Conservation (phyloP, 2,113 vertebrate species). For the Rhizomys pruinosus region DNA sequence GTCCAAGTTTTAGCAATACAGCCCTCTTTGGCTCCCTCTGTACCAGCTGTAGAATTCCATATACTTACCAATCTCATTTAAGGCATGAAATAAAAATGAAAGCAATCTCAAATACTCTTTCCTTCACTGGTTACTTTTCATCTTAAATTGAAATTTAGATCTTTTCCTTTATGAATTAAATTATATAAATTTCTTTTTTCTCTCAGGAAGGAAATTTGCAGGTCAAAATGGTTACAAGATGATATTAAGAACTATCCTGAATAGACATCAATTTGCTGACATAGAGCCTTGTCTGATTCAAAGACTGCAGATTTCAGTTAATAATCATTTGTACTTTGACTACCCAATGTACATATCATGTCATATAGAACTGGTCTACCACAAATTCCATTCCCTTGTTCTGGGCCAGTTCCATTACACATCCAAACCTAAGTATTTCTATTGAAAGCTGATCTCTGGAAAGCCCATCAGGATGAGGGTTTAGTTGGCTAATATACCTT, state of each 20-base stretch:
- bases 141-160: constrained; percentile 26
- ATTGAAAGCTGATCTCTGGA: neutral
- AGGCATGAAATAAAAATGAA: constrained; percentile 32
- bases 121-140: constrained; percentile 20
- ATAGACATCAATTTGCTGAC: constrained; percentile 25
- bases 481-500: constrained; percentile 23
- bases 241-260: constrained; percentile 51
- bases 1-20: neutral
- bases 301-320: constrained; percentile 7
- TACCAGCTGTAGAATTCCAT: neutral
- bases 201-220: constrained; percentile 31
- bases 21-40: neutral
- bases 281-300: constrained; percentile 27
- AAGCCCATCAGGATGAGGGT: neutral
- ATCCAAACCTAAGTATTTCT: neutral
- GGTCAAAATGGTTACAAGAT: constrained; percentile 13
- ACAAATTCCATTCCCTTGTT: constrained; percentile 2
- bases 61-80: neutral
- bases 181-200: constrained; percentile 39
- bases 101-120: neutral
- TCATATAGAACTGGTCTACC: constrained; percentile 2
- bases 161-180: constrained; percentile 43
- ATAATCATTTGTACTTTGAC: constrained; percentile 37
- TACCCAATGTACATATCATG: neutral
- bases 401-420: constrained; percentile 12